Evolutionary conservation across 2,888 invertebrate species (phyloP).

Genomic region (Calameuta idolon): DNA sequence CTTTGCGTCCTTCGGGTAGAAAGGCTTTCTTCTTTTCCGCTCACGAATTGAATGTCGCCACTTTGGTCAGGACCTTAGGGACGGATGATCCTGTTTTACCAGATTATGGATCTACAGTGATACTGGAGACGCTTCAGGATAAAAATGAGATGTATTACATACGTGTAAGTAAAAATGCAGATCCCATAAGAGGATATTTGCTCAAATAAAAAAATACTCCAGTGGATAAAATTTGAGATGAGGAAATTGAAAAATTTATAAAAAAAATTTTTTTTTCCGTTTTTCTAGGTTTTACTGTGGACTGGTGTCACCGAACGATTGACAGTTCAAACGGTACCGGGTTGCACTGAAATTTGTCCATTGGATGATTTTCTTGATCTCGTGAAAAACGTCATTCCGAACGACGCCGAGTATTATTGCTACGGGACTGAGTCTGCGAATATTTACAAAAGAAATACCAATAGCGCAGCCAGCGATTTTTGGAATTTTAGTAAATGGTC

Average conservation of each 20-base stretch:
- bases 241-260: background rate
- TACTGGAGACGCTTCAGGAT: slow-evolving; percentile 55
- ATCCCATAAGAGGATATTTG: background rate
- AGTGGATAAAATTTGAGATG: background rate
- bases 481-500: background rate
- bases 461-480: background rate
- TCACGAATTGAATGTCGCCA: slow-evolving; percentile 56
- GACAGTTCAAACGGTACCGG: slow-evolving; percentile 57
- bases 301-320: slow-evolving; percentile 59
- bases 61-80: slow-evolving; percentile 48
- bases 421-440: background rate
- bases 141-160: slow-evolving; percentile 47
- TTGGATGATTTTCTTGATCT: slow-evolving; percentile 58
- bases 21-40: slow-evolving; percentile 55
- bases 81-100: slow-evolving; percentile 53
- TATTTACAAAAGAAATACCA: background rate
- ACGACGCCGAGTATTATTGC: slow-evolving; percentile 46
- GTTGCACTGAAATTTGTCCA: slow-evolving; percentile 61
- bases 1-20: slow-evolving; percentile 40
- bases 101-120: slow-evolving; percentile 54
- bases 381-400: slow-evolving; percentile 52
- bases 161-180: slow-evolving; percentile 36
- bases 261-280: background rate
- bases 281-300: slow-evolving; percentile 59
- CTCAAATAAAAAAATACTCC: background rate